Evolutionary conservation across 2,797 vertebrate species (phyloP), one percentile per base, ranked within the genome.

Genomic region (Myoxocephalus aenaeus): DNA sequence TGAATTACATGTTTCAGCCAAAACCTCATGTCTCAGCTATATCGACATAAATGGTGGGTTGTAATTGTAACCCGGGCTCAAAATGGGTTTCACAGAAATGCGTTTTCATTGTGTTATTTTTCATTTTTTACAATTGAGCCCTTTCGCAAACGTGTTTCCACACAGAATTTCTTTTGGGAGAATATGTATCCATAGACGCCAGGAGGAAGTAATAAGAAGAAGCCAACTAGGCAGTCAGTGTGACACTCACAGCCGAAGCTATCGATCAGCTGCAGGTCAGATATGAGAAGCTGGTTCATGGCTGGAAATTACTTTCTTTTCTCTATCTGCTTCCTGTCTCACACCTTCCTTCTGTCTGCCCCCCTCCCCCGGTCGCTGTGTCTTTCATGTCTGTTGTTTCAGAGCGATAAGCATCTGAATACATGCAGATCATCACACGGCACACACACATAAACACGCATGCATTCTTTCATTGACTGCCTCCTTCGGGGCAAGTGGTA

Each of bases 181-280:
- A 58, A 72, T 53, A 65, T 56, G 53, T 65, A 65, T 72, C 38
- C 27, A 34, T 27, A 2, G 64, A 44, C 36, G 25, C 80, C 40
- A 20, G 72, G 44, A 69, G 73, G 64, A 72, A 62, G 62, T 36
- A 32, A 50, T 63, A 70, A 54, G 32, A 51, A 81, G 68, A 65
- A 86, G n/a, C 34, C 66, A 73, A 65, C 34, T 65, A 81, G 74
- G 50, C 72, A 79, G 70, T 54, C 63, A 50, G 32, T 25, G 51
- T 27, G 51, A 48, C 74, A 56, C 66, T 78, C 59, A 51, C 46
- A 77, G 77, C 56, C 80, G 79, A 65, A 77, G 58, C 72, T 71
- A 90, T 90, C 71, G 75, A 87, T 89, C 80, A 80, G 51, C 77
- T 73, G 75, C 65, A 82, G 85, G 86, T 89, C 78, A 89, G 65